A percentile compares a stretch with the other conserved stretches of the same genome.
Conservation (phyloP, 2,113 vertebrate species). For the Herpetotheres cachinnans region DNA sequence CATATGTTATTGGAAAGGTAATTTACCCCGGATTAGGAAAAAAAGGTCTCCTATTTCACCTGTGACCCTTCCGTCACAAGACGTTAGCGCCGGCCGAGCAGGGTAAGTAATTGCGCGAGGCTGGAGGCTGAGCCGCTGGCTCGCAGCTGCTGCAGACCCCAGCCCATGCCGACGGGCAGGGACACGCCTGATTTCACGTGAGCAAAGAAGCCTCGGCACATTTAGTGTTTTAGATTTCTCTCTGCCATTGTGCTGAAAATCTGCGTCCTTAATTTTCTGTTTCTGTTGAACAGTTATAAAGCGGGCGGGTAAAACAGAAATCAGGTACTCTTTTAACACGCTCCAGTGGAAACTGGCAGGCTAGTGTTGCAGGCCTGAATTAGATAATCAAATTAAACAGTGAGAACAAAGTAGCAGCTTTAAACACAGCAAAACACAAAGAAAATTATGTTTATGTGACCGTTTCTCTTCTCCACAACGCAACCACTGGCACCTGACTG, state of each 20-base stretch:
- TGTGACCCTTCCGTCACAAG: neutral
- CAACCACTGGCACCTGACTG: neutral
- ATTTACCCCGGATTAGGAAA: neutral
- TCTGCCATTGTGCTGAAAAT: neutral
- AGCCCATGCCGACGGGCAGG: rapidly evolving
- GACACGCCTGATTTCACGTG: neutral
- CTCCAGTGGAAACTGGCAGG: neutral
- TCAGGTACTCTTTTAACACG: neutral
- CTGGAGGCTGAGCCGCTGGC: neutral
- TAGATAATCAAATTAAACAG: neutral
- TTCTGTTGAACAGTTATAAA: neutral
- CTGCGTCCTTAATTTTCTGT: neutral
- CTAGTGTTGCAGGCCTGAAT: neutral
- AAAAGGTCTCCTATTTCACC: neutral
- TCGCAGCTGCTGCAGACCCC: neutral
- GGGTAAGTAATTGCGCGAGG: neutral
- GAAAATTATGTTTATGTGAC: neutral
- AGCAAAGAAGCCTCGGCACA: neutral
- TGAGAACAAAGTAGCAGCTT: neutral
- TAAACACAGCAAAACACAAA: neutral
- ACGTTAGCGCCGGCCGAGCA: rapidly evolving
- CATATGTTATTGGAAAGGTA: neutral
- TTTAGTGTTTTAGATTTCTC: neutral
- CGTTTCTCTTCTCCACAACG: neutral
- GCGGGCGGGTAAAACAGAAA: neutral